A percentile compares a stretch with the other conserved stretches of the same genome.
Evolutionary conservation across 2,797 vertebrate species (phyloP).

Genomic region (Sorex maritimensis): DNA sequence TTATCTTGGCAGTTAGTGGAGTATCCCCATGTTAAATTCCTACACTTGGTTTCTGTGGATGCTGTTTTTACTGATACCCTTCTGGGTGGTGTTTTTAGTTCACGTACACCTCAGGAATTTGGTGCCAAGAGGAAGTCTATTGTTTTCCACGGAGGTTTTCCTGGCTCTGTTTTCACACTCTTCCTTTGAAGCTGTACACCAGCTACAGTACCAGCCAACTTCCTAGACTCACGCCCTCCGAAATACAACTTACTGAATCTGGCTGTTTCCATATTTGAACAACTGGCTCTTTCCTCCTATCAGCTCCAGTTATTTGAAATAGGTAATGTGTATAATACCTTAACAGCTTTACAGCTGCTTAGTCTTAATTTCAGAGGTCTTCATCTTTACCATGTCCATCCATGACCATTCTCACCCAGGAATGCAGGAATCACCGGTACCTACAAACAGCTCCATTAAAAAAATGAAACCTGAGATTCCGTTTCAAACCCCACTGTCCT

Average conservation of each 20-base stretch:
- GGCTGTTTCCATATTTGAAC: too few species aligned
- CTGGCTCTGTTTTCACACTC: background rate
- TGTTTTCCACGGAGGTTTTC: background rate
- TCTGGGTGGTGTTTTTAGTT: background rate
- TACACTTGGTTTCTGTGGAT: background rate
- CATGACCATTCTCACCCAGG: background rate
- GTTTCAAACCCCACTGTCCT: too few species aligned
- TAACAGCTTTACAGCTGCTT: background rate
- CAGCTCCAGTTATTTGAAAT: background rate
- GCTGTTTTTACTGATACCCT: background rate
- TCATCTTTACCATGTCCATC: background rate
- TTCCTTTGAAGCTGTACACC: background rate
- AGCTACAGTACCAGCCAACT: background rate
- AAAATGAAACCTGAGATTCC: background rate
- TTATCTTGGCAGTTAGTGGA: background rate
- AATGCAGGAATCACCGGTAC: background rate
- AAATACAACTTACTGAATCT: background rate
- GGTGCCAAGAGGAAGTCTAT: background rate
- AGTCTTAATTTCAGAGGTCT: too few species aligned
- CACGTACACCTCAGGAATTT: background rate
- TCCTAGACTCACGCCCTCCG: background rate
- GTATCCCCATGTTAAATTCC: background rate
- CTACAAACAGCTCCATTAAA: background rate
- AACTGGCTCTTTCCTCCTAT: background rate
- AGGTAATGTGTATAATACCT: background rate